Evolutionary conservation across 2,113 vertebrate genomes (phyloP).

Genomic region (Procavia capensis): DNA sequence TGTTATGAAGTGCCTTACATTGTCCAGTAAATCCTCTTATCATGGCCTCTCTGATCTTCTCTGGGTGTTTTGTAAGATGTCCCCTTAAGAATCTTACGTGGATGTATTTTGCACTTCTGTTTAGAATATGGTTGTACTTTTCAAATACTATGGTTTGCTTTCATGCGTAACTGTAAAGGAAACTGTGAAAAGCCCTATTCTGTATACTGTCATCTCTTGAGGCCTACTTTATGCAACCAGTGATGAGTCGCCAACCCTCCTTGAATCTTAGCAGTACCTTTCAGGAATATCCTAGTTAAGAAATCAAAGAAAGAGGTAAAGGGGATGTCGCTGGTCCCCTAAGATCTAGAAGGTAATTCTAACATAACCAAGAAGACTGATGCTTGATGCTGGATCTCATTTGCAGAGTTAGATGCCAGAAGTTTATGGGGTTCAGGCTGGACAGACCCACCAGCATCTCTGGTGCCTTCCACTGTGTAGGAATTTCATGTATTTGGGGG

Average conservation of each 20-base stretch:
- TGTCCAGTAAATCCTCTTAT: not conserved
- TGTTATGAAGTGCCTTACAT: not conserved
- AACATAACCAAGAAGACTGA: not conserved
- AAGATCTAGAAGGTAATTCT: not conserved
- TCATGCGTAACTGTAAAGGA: not conserved
- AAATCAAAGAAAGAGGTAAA: not conserved
- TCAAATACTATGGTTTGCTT: not conserved
- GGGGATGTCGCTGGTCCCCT: not conserved
- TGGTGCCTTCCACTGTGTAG: not conserved
- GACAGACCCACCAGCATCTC: not conserved
- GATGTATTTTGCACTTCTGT: not conserved
- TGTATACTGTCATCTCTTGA: not conserved
- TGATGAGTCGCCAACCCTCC: not conserved
- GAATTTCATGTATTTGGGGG: not conserved
- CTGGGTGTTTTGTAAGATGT: not conserved
- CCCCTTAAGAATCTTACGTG: not conserved
- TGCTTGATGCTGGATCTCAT: not conserved
- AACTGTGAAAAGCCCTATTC: not conserved
- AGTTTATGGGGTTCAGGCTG: not conserved
- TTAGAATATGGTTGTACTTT: not conserved
- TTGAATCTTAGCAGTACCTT: not conserved
- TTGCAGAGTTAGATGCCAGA: not conserved
- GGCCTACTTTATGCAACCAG: not conserved
- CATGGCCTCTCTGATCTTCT: not conserved
- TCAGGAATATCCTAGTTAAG: not conserved